Evolutionary conservation across 2,888 invertebrate species (phyloP), one percentile per base, ranked within the genome.

Genomic region (Acrobasis consociella): DNA sequence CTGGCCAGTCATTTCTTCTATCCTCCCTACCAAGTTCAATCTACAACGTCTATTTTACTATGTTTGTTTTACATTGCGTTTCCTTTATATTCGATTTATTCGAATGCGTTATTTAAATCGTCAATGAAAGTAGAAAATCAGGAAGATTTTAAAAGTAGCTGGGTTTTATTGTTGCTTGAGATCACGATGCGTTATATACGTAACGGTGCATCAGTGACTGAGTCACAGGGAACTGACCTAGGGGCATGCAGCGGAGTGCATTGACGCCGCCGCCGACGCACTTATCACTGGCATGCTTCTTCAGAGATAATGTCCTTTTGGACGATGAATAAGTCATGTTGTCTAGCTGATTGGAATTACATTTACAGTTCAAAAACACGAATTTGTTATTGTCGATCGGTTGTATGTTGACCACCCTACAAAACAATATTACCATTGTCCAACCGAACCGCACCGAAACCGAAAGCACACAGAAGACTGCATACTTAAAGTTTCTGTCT

Each of bases 211-310:
- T 82, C 72, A 79, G 78, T 76, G 86, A 81, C 85, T 90, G 89
- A 91, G 77, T 91, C 90, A 90, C 85, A 85, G 91, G 90, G 91
- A 91, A 92, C 92, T 92, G 92, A 91, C 92, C 92, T 92, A 91
- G 86, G 86, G 80, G 85, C 89, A 89, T 89, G 89, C 86, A 87
- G 81, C 76, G 72, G 89, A 87, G 91, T 91, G 91, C 91, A 89
- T 91, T 91, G 91, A 92, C 91, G 90, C 77, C 82, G 78, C 73
- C 77, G 78, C 80, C 83, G 77, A 78, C 83, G 85, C 86, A 87
- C 88, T 89, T 91, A 91, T 91, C 89, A 83, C 82, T 81, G 81
- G 86, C 82, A 89, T 91, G 90, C 86, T 87, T 87, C 85, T 87
- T 85, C 75, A 82, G 75, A 89, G 91, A 91, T 91, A 91, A 86